A percentile compares a stretch with the other conserved stretches of the same genome.
These are phyloP conservation scores for Julus scanicus DNA, from an alignment of 2,888 invertebrate genomes.

Conservation along the genomic window DNA sequence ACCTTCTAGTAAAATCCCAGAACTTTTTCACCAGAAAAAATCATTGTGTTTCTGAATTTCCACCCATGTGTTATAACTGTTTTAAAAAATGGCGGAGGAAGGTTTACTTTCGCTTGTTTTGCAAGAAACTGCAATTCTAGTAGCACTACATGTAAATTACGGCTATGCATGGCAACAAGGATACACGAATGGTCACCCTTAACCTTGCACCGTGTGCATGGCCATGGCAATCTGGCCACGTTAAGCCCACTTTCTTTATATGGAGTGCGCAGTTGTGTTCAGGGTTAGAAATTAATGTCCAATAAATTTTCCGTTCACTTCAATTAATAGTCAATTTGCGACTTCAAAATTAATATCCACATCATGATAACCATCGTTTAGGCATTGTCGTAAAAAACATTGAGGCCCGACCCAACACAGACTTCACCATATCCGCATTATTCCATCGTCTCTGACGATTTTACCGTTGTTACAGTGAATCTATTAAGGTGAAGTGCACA, in stretches of 20 bases:
- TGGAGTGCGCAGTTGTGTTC: background rate
- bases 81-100: background rate
- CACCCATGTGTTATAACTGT: background rate
- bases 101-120: background rate
- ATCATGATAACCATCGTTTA: background rate
- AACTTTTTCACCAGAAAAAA: background rate
- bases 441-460: background rate
- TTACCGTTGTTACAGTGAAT: background rate
- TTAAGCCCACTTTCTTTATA: conserved; percentile 41
- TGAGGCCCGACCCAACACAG: background rate
- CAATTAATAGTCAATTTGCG: conserved; percentile 40
- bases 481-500: conserved; percentile 16
- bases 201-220: conserved; percentile 34
- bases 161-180: conserved; percentile 34
- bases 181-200: conserved; percentile 43
- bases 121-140: background rate
- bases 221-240: conserved; percentile 26
- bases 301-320: conserved; percentile 25
- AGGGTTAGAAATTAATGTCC: conserved; percentile 15
- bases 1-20: background rate
- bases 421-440: conserved; percentile 22
- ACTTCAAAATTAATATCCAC: background rate
- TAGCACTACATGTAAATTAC: background rate
- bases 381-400: background rate
- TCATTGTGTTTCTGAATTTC: background rate